Conservation (phyloP, 1,140 invertebrate species). For the Temnothorax curvispinosus region DNA sequence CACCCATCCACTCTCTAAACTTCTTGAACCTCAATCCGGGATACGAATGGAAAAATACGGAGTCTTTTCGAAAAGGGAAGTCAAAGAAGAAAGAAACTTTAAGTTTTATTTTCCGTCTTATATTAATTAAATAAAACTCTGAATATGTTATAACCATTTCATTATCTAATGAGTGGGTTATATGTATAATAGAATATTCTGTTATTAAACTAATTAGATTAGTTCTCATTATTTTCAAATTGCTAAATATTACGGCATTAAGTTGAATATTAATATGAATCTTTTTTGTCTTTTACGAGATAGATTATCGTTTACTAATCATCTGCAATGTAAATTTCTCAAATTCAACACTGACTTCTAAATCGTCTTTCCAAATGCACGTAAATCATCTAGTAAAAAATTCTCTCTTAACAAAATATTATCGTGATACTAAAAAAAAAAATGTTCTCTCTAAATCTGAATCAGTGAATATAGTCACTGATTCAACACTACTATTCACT, state of each 20-base stretch:
- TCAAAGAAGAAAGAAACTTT: neutral
- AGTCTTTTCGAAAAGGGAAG: neutral
- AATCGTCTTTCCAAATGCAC: neutral
- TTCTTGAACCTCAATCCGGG: conserved; percentile 8
- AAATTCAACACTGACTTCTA: neutral
- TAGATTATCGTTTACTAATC: neutral
- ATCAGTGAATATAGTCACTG: too few species aligned
- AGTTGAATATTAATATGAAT: neutral
- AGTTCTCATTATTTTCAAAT: neutral
- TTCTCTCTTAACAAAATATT: conserved; percentile 9
- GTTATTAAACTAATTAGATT: conserved; percentile 7
- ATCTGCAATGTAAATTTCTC: neutral
- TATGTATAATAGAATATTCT: neutral
- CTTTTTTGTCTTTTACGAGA: neutral
- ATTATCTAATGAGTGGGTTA: neutral
- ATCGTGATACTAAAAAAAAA: neutral
- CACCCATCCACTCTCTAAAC: neutral
- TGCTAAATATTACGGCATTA: neutral
- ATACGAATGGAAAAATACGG: conserved; percentile 23
- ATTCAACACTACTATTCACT: too few species aligned
- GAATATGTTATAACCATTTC: neutral
- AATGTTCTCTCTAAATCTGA: too few species aligned
- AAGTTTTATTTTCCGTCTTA: neutral
- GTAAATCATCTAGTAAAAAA: neutral
- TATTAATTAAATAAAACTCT: neutral